A percentile compares a stretch with the other conserved stretches of the same genome.
Evolutionary conservation across 1,140 invertebrate genomes (phyloP).

Genomic region (Ptiloglossa arizonensis): DNA sequence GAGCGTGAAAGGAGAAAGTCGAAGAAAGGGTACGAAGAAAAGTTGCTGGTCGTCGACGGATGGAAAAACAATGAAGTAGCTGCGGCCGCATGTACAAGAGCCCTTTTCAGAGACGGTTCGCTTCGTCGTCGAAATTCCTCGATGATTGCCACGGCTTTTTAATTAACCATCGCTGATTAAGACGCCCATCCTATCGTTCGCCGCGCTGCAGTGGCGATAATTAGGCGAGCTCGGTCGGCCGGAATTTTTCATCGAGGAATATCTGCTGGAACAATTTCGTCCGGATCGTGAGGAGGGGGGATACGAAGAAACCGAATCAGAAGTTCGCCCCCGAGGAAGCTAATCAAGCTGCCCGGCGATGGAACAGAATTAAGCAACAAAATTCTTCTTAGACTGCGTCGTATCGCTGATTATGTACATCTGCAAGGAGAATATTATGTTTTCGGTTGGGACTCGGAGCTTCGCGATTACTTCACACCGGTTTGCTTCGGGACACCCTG

Average conservation of each 20-base stretch:
- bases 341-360: constrained; percentile 37
- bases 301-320: constrained; percentile 24
- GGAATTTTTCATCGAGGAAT: constrained; percentile 65
- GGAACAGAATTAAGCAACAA: constrained; percentile 11
- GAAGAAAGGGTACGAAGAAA: neutral
- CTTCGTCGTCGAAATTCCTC: constrained; percentile 45
- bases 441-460: too few relatives aligned
- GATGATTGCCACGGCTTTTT: constrained; percentile 55
- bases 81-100: constrained; percentile 30
- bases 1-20: neutral
- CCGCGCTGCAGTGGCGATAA: constrained; percentile 46
- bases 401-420: too few relatives aligned
- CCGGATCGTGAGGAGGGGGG: neutral
- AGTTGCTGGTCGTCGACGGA: neutral
- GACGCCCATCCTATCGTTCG: constrained; percentile 29
- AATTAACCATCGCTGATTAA: constrained; percentile 65
- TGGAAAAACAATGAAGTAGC: constrained; percentile 26
- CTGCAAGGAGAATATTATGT: too few relatives aligned
- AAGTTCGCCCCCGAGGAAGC: constrained; percentile 28
- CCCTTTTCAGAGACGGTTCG: constrained; percentile 25
- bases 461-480: too few relatives aligned
- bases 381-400: constrained; percentile 25
- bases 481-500: too few relatives aligned
- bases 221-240: constrained; percentile 53
- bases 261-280: constrained; percentile 39